phyloP scores from a whole-genome alignment of 1,140 invertebrate genomes.

The Solenopsis fugax region DNA sequence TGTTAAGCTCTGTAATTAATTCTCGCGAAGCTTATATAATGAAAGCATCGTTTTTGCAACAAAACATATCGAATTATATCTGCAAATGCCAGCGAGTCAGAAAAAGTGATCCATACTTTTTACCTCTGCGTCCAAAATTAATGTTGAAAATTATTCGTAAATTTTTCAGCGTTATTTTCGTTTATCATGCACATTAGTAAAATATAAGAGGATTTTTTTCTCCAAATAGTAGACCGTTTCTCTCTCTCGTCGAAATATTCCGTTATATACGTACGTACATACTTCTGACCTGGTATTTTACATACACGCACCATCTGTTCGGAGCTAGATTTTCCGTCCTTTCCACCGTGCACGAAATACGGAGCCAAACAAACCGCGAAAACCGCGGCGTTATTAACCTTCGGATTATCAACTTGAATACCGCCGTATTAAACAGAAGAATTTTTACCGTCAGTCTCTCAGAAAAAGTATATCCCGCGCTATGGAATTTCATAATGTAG shows the following conservation, averaged over 20 bases:
- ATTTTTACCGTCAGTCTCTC: conserved; percentile 17
- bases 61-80: conserved; percentile 16
- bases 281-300: conserved; percentile 30
- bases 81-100: neutral
- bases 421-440: conserved; percentile 18
- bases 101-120: neutral
- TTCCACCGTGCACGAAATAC: conserved; percentile 18
- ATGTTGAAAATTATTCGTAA: conserved; percentile 28
- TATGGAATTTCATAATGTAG: conserved; percentile 6
- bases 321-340: conserved; percentile 35
- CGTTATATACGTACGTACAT: conserved; percentile 25
- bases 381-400: conserved; percentile 70
- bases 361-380: conserved; percentile 63
- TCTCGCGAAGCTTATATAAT: neutral
- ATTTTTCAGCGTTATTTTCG: neutral
- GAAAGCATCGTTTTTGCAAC: neutral
- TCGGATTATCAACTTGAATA: conserved; percentile 65
- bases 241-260: conserved; percentile 43
- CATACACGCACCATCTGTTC: conserved; percentile 58
- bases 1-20: conserved; percentile 35
- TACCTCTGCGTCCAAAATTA: neutral
- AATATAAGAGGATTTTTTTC: conserved; percentile 15
- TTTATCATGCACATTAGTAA: neutral
- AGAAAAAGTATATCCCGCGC: neutral
- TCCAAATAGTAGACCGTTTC: neutral